Base-by-base conservation (phyloP, 30 jellyfish, hydroid and myxozoan species). In the Catostylus mosaicus region DNA sequence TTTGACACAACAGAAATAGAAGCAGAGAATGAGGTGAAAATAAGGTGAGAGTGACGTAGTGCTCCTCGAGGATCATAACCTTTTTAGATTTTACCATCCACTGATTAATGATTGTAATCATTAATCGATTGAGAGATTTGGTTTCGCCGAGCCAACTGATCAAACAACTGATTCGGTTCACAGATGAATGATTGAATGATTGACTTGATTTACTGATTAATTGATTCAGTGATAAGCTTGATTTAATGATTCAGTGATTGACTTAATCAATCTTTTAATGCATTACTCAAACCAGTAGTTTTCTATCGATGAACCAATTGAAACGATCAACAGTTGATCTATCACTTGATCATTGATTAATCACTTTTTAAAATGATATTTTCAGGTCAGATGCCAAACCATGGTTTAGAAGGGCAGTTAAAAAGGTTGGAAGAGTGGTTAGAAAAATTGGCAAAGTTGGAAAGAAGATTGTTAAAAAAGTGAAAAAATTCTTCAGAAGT, bases 311-410 rank as follows among this genome's bases (percentile, higher is more conserved):
- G 54, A 40, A 14, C 54, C 54, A 40, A 40, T 40, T 40, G 12
- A 40, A 40, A 40, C 7, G 54, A 40, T 40, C 14, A 5, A 40
- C 54, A n/a, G n/a, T n/a, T n/a, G n/a, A n/a, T n/a, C n/a, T n/a
- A n/a, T n/a, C n/a, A n/a, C n/a, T 43, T 43, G 56, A 8, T 43
- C 12, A 43, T 43, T 43, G 56, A 43, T 16, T 43, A 16, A 43
- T 43, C 16, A 43, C 12, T 6, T 43, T 16, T 16, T 6, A 43
- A 6, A 22, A 35, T 65, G 16, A 6, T 26, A 3, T 10, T 29
- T 45, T 12, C 46, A 62, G 75, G n/a, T 26, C 19, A 0, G 75
- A 62, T 29, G 32, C 75, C 9, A 62, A 29, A 32, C 75, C 75
- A 4, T 7, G 22, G 24, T n/a, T 62, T 16, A 62, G 75, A 32